Conservation (phyloP, 2,113 vertebrate species). For the Caranx ignobilis region DNA sequence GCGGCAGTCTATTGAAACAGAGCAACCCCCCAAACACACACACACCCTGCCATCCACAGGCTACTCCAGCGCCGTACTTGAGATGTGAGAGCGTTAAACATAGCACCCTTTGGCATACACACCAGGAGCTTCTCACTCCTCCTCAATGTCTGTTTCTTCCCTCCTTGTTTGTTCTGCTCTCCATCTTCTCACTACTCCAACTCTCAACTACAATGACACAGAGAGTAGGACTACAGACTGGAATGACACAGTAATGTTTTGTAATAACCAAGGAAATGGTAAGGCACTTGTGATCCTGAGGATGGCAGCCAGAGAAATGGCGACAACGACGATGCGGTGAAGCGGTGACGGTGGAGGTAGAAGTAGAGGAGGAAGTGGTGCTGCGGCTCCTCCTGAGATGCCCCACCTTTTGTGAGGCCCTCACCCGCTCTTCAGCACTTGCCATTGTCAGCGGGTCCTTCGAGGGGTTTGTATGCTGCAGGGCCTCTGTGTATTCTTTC, state of each 20-base stretch:
- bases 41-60: conserved; percentile 50
- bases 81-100: conserved; percentile 69
- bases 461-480: conserved; percentile 66
- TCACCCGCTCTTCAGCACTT: conserved; percentile 65
- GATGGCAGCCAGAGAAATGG: conserved; percentile 12
- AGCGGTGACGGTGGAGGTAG: neutral
- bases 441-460: conserved; percentile 73
- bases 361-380: conserved; percentile 48
- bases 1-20: conserved; percentile 78
- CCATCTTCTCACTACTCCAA: conserved; percentile 18
- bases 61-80: conserved; percentile 62
- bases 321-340: conserved; percentile 20
- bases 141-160: conserved; percentile 15
- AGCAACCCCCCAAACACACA: conserved; percentile 48
- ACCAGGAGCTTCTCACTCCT: conserved; percentile 49
- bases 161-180: conserved; percentile 42
- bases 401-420: conserved; percentile 60
- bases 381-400: conserved; percentile 36
- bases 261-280: conserved; percentile 1
- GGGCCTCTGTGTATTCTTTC: conserved; percentile 82
- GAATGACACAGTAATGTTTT: conserved; percentile 30
- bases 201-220: conserved; percentile 23
- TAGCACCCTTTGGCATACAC: conserved; percentile 52
- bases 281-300: neutral
- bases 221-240: conserved; percentile 6